Evolutionary conservation across 2,113 vertebrate species (phyloP).

Genomic region (Centropus unirufus): DNA sequence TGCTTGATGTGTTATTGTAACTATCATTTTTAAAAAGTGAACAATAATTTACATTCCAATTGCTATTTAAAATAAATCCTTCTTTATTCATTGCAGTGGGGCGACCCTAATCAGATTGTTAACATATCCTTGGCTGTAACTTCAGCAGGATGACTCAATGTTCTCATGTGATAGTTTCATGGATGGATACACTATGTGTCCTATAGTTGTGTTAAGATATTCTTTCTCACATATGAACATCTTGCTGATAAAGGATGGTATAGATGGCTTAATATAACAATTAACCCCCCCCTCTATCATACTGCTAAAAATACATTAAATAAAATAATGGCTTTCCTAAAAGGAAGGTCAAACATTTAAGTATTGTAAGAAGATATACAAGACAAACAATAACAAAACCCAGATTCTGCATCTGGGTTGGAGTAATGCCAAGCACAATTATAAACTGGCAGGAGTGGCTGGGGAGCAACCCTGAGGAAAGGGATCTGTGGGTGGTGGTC

Average conservation of each 20-base stretch:
- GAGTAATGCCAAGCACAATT: fast-evolving
- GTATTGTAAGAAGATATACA: background rate
- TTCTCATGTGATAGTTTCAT: background rate
- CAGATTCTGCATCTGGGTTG: background rate
- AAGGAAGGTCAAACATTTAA: background rate
- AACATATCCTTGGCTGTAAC: background rate
- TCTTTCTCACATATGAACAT: background rate
- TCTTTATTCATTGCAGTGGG: background rate
- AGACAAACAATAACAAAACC: background rate
- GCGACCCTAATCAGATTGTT: background rate
- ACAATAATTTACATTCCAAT: background rate
- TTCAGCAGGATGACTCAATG: background rate
- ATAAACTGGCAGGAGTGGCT: background rate
- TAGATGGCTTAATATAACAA: background rate
- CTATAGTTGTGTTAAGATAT: background rate
- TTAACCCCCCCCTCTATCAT: background rate
- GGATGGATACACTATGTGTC: background rate
- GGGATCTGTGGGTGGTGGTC: background rate
- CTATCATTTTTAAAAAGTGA: background rate
- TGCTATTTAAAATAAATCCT: background rate
- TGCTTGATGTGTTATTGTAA: slow-evolving; percentile 20
- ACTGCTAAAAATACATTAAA: background rate
- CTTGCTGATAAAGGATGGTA: background rate
- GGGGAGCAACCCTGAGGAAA: background rate
- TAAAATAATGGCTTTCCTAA: background rate